These are phyloP conservation scores for Halocaridina rubra DNA, from an alignment of 2,888 invertebrate species.

Conservation along the genomic window DNA sequence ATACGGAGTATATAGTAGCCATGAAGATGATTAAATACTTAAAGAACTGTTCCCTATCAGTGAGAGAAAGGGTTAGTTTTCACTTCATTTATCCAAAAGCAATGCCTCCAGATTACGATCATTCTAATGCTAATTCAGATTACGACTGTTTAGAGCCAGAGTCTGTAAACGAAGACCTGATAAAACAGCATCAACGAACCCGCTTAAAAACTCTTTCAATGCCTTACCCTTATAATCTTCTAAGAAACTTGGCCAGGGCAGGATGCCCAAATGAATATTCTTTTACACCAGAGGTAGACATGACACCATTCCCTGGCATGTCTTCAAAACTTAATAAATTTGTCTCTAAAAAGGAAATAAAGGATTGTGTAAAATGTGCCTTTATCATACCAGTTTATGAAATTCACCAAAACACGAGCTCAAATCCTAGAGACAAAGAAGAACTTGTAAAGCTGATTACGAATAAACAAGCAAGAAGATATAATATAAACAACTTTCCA, in stretches of 20 bases:
- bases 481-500: slow-evolving; percentile 65
- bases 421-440: slow-evolving; percentile 64
- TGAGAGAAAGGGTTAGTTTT: slow-evolving; percentile 64
- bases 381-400: slow-evolving; percentile 66
- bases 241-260: slow-evolving; percentile 65
- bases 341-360: not conserved
- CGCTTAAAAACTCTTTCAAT: not conserved
- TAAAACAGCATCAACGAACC: no score
- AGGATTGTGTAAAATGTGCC: slow-evolving; percentile 61
- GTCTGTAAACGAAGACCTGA: not conserved
- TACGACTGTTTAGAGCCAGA: slow-evolving; percentile 19
- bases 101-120: slow-evolving; percentile 55
- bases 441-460: slow-evolving; percentile 64
- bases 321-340: slow-evolving; percentile 18
- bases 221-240: slow-evolving; percentile 65
- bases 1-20: slow-evolving; percentile 64
- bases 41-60: slow-evolving; percentile 63
- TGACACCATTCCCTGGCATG: slow-evolving; percentile 63
- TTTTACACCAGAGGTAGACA: slow-evolving; percentile 65
- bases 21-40: slow-evolving; percentile 64
- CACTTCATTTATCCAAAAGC: slow-evolving; percentile 65
- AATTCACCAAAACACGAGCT: slow-evolving; percentile 59
- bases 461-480: slow-evolving; percentile 63
- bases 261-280: slow-evolving; percentile 63
- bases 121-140: no score